phyloP scores from a whole-genome alignment of 2,113 vertebrate species.

The Coryphaenoides rupestris region DNA sequence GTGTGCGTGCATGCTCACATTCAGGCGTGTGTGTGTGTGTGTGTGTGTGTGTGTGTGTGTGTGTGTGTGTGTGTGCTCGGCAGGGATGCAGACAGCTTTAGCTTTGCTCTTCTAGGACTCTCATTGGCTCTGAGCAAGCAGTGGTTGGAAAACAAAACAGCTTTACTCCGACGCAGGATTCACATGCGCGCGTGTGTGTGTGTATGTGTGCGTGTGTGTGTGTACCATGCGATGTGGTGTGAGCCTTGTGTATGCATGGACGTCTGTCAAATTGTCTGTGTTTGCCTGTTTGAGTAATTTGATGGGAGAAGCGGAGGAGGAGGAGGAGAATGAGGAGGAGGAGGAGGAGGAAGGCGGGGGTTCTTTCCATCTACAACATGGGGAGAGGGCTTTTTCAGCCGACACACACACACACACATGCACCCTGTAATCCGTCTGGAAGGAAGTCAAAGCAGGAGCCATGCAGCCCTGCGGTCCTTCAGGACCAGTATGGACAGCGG shows the following conservation, averaged over 20 bases:
- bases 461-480: constrained; percentile 66
- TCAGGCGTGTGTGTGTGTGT: constrained; percentile 31
- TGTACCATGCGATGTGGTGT: not conserved
- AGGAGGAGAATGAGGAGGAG: too few relatives aligned
- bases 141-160: constrained; percentile 7
- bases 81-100: constrained; percentile 4
- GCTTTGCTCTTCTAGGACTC: constrained; percentile 23
- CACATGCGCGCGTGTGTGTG: constrained; percentile 8
- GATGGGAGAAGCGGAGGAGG: not conserved
- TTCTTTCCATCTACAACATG: constrained; percentile 3
- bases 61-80: constrained; percentile 23
- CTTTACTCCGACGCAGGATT: constrained; percentile 10
- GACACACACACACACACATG: constrained; percentile 28
- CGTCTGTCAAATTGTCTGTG: constrained; percentile 8
- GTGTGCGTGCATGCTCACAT: too few relatives aligned
- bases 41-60: constrained; percentile 23
- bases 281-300: constrained; percentile 22
- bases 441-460: constrained; percentile 50
- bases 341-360: not conserved
- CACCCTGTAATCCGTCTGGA: constrained; percentile 45
- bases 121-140: constrained; percentile 20
- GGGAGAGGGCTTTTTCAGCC: not conserved
- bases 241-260: not conserved
- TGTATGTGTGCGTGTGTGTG: constrained; percentile 2
- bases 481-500: constrained; percentile 65